Conservation (phyloP, 1,140 invertebrate genomes). For the Sycophaga agraensis region DNA sequence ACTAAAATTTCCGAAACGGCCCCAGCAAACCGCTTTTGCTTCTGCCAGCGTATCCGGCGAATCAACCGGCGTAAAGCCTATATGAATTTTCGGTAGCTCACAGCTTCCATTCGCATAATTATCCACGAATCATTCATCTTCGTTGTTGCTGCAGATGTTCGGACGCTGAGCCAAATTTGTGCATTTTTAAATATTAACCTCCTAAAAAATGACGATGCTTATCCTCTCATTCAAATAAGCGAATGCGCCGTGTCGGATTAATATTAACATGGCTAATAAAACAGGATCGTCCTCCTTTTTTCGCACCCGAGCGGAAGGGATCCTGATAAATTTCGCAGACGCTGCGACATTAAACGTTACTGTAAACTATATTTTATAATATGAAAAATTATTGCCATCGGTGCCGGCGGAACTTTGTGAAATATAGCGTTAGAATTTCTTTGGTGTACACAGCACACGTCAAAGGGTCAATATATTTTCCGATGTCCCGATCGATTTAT, state of each 20-base stretch:
- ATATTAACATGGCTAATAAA: constrained; percentile 21
- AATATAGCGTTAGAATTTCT: constrained; percentile 6
- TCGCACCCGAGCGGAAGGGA: neutral
- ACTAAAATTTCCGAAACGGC: neutral
- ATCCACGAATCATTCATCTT: constrained; percentile 12
- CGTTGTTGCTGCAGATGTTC: neutral
- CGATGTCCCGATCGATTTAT: neutral
- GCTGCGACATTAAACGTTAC: constrained; percentile 4
- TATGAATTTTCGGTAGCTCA: constrained; percentile 2
- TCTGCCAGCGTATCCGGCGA: no score
- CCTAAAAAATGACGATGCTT: constrained; percentile 7
- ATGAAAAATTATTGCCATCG: constrained; percentile 15
- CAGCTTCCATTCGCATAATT: constrained; percentile 7
- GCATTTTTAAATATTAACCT: constrained; percentile 7
- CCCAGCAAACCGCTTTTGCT: no score
- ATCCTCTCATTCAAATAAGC: neutral
- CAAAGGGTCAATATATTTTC: neutral
- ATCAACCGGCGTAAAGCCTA: neutral
- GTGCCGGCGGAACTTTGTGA: neutral
- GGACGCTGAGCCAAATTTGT: neutral
- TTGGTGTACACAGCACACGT: neutral
- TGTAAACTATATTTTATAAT: constrained; percentile 17
- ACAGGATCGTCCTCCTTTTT: neutral
- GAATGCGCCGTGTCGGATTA: neutral
- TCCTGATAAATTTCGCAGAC: constrained; percentile 8